Evolutionary conservation across 2,888 invertebrate species (phyloP), one percentile per base, ranked within the genome.

Genomic region (Desoria tigrina): DNA sequence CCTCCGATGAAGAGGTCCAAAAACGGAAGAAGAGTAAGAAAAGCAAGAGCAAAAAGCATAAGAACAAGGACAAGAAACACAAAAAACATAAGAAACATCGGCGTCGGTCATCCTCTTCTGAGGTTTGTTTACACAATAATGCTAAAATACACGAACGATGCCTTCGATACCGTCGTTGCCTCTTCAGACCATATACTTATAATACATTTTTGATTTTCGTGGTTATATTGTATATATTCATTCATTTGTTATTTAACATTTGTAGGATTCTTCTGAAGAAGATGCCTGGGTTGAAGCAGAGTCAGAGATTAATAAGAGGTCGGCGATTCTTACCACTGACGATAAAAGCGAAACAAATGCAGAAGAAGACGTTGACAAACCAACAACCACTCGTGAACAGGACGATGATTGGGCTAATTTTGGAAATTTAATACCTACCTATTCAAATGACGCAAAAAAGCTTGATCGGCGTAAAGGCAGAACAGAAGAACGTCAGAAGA

Each of bases 401-500:
- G 58, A 54, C 6, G 68, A 63, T 24, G 72, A 71, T 27, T 69
- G 73, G 71, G 58, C 60, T 53, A 32, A 42, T 56, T 65, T 74
- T 37, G 70, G 65, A n/a, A 28, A 42, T 45, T 23, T 57, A 9
- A 28, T 74, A 9, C 71, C 68, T 21, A 74, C 74, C 1, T 74
- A 60, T 57, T 68, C 74, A 1, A 74, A 74, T 65, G 69, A 71
- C 26, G 55, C 64, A 1, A 73, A 69, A 49, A 68, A 54, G 39
- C 18, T 59, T 23, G 68, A 71, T 27, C 42, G 72, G 24, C 59
- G 61, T n/a, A 68, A 68, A 21, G 69, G 71, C 53, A 68, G 63
- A 53, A 69, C 70, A 14, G 42, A 56, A 23, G 65, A 67, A 37
- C 27, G 62, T 37, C 60, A 59, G 26, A n/a, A 21, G 16, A 59